These are phyloP conservation scores for Propithecus deckenii DNA, from an alignment of 2,797 vertebrate species.

Conservation along the genomic window DNA sequence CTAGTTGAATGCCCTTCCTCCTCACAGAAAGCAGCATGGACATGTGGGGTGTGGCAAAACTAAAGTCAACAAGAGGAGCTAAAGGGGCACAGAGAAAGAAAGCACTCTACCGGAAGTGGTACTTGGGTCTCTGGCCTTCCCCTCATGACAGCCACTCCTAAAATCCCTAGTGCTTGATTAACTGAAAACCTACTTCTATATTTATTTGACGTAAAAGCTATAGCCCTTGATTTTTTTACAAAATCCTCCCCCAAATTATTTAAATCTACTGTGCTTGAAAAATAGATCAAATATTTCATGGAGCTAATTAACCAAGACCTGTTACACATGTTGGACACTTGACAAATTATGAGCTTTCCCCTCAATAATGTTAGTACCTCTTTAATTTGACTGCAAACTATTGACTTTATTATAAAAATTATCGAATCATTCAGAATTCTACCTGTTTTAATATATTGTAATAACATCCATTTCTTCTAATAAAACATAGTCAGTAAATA, in stretches of 20 bases:
- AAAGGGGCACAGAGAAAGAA: background rate
- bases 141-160: background rate
- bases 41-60: background rate
- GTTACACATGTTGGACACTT: background rate
- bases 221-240: background rate
- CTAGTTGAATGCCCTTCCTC: background rate
- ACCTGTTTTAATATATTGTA: background rate
- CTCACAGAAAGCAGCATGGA: background rate
- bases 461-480: background rate
- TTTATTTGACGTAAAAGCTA: background rate
- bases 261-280: background rate
- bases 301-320: background rate
- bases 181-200: background rate
- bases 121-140: background rate
- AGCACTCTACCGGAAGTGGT: background rate
- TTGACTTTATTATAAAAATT: background rate
- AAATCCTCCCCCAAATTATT: background rate
- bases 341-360: background rate
- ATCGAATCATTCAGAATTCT: background rate
- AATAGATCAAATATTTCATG: background rate
- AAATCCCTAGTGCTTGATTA: background rate
- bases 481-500: background rate
- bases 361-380: background rate
- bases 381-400: slow-evolving; percentile 33
- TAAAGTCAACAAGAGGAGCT: background rate